These are phyloP conservation scores for Acanthurus tractus DNA, from an alignment of 2,797 vertebrate genomes.

Conservation along the genomic window DNA sequence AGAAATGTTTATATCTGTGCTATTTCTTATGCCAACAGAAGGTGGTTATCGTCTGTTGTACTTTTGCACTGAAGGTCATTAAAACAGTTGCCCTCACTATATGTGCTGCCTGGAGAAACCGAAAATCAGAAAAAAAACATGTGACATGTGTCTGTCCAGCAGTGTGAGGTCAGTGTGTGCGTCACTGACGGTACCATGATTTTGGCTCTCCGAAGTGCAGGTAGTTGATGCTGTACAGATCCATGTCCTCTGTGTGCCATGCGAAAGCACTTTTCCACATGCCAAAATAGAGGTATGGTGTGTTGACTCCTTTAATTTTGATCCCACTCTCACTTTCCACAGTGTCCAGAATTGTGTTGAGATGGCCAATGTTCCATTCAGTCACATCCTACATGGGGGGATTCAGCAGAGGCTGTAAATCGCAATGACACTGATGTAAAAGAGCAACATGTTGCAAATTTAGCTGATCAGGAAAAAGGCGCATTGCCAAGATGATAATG, in stretches of 20 bases:
- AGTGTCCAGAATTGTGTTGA: conserved; percentile 94
- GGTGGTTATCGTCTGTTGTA: not conserved
- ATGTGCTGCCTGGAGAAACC: not conserved
- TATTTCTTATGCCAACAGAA: not conserved
- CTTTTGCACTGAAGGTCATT: not conserved
- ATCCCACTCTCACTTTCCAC: conserved; percentile 95
- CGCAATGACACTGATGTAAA: not conserved
- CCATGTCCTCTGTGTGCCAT: conserved; percentile 99
- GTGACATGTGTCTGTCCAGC: not conserved
- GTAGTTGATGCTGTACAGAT: conserved; percentile 98
- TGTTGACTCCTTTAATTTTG: conserved; percentile 96
- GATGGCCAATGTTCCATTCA: conserved; percentile 94
- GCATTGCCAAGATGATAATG: not conserved
- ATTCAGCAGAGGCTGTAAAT: conserved; percentile 15
- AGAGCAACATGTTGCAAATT: not conserved
- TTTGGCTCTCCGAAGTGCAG: conserved; percentile 98
- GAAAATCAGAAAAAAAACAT: not conserved
- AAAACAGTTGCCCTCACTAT: too few relatives aligned
- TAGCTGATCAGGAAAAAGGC: not conserved
- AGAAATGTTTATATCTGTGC: too few relatives aligned
- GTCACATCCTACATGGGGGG: conserved; percentile 86
- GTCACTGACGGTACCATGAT: conserved; percentile 89
- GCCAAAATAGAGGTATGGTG: conserved; percentile 95
- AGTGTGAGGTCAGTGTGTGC: not conserved
- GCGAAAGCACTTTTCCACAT: conserved; percentile 99